Conservation (phyloP, 2,113 vertebrate species). For the Zosterops borbonicus region DNA sequence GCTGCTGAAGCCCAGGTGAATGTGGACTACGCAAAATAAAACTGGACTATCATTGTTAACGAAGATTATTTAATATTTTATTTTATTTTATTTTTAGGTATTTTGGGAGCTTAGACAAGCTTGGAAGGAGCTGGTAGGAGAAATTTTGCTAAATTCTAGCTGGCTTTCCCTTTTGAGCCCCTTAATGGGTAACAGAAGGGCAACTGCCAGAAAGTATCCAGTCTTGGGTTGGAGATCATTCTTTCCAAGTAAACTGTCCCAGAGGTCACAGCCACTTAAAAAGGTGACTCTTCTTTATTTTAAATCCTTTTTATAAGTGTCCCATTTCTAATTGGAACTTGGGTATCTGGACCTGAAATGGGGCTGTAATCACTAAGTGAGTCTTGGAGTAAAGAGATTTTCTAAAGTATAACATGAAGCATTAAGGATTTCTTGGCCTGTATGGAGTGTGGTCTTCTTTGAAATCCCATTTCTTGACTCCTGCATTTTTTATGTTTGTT, state of each 20-base stretch:
- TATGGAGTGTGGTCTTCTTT: neutral
- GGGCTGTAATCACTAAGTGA: slow-evolving; percentile 11
- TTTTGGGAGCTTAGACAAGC: neutral
- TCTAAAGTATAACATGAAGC: neutral
- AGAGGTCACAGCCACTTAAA: neutral
- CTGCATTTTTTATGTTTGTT: neutral
- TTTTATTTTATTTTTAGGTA: neutral
- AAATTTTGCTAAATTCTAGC: neutral
- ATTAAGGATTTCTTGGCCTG: slow-evolving; percentile 10
- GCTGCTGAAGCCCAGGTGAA: neutral
- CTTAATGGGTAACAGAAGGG: neutral
- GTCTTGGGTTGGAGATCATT: neutral
- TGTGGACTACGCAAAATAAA: neutral
- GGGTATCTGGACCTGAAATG: neutral
- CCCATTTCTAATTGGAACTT: neutral
- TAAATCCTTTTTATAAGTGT: neutral
- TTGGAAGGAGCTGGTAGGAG: neutral
- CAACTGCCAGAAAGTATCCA: neutral
- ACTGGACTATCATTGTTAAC: neutral
- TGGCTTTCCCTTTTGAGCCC: neutral
- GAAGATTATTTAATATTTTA: neutral
- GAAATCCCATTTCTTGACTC: neutral
- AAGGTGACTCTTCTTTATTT: neutral
- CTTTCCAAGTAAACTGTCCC: neutral
- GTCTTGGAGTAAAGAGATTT: slow-evolving; percentile 35